Evolutionary conservation across 1,140 invertebrate genomes (phyloP).

Genomic region (Meteorus sp.): DNA sequence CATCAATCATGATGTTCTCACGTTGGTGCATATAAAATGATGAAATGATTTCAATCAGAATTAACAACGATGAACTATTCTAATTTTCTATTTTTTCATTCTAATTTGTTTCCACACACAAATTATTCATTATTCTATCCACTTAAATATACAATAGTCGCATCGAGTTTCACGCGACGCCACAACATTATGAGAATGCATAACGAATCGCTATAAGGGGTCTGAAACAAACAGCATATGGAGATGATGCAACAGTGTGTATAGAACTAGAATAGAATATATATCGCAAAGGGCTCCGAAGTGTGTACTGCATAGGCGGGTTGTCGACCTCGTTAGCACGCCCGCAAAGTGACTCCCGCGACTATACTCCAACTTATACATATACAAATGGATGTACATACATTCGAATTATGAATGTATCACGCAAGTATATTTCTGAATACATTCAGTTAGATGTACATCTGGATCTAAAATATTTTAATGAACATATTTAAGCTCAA

Average conservation of each 20-base stretch:
- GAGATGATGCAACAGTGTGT: background rate
- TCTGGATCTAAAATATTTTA: background rate
- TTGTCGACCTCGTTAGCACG: constrained; percentile 13
- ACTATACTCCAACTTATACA: background rate
- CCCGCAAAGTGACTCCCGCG: constrained; percentile 7
- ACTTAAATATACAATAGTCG: background rate
- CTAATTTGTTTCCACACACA: too few species aligned
- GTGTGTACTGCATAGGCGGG: background rate
- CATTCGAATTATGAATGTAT: too few species aligned
- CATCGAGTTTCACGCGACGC: too few species aligned
- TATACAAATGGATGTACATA: too few species aligned
- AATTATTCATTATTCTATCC: too few species aligned
- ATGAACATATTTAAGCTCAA: background rate
- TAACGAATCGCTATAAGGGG: background rate
- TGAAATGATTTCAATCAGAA: too few species aligned
- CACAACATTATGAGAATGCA: background rate
- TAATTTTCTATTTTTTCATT: too few species aligned
- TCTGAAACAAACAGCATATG: constrained; percentile 2
- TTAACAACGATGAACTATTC: too few species aligned
- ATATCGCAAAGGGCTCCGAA: too few species aligned
- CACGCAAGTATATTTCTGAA: too few species aligned
- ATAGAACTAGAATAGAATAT: constrained; percentile 7
- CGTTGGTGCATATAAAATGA: too few species aligned
- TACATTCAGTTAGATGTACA: background rate
- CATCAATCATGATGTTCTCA: background rate